Conservation (phyloP, 2,888 invertebrate species). For the Perithous albicinctus region DNA sequence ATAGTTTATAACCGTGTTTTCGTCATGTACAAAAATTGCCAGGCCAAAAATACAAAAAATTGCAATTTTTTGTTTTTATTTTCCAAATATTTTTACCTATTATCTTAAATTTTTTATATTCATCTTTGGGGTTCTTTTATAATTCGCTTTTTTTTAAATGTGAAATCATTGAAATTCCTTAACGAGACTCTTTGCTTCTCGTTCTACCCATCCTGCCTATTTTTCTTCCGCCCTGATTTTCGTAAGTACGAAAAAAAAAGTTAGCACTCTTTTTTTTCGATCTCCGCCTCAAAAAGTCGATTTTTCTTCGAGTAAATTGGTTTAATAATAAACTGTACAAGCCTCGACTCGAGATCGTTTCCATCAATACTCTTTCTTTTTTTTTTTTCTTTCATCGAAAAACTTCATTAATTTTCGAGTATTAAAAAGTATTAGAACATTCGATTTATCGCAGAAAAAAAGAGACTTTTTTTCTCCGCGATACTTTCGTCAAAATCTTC, state of each 20-base stretch:
- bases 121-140: too few relatives aligned
- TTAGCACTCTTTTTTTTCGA: background rate
- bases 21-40: too few relatives aligned
- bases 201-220: constrained; percentile 2
- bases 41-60: too few relatives aligned
- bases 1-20: too few relatives aligned
- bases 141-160: too few relatives aligned
- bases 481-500: constrained; percentile 4
- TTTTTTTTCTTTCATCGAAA: background rate
- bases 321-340: constrained; percentile 53
- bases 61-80: too few relatives aligned
- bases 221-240: background rate
- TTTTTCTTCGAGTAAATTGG: constrained; percentile 6
- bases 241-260: constrained; percentile 12
- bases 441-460: constrained; percentile 1
- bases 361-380: too few relatives aligned
- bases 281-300: background rate
- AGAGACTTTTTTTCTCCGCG: background rate
- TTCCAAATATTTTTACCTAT: too few relatives aligned
- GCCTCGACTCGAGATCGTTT: background rate
- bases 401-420: background rate
- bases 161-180: too few relatives aligned
- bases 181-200: background rate
- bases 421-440: background rate
- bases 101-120: too few relatives aligned